Evolutionary conservation across 2,888 invertebrate species (phyloP).

Genomic region (Zhengitettix transpicula): DNA sequence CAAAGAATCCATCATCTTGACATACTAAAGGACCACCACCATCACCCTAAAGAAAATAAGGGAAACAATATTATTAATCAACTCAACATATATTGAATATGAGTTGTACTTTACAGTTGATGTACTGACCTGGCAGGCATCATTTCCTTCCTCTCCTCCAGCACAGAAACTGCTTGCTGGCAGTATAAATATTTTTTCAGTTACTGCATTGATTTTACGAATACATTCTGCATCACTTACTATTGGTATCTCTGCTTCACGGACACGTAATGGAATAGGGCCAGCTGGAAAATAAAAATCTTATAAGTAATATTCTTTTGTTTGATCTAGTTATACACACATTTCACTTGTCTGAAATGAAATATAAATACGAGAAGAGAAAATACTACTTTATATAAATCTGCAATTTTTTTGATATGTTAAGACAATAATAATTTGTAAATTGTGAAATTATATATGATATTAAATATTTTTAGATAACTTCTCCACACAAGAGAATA

Average conservation of each 20-base stretch:
- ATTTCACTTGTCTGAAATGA: no score
- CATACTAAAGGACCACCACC: slow-evolving; percentile 89
- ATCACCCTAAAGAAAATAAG: slow-evolving; percentile 48
- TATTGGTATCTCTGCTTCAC: slow-evolving; percentile 82
- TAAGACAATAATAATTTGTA: no score
- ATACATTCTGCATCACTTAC: slow-evolving; percentile 87
- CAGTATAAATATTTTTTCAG: slow-evolving; percentile 84
- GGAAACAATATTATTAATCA: no score
- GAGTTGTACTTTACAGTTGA: background rate
- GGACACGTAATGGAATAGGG: slow-evolving; percentile 73
- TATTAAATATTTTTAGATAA: no score
- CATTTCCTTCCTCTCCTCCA: slow-evolving; percentile 82
- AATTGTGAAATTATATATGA: no score
- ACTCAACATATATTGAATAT: background rate
- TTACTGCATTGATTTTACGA: slow-evolving; percentile 82
- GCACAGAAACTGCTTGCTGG: slow-evolving; percentile 90
- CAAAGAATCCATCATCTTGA: slow-evolving; percentile 82
- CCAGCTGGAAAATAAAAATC: slow-evolving; percentile 42
- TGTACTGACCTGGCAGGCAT: slow-evolving; percentile 66
- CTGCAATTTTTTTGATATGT: no score
- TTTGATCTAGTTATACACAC: no score
- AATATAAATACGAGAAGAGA: no score
- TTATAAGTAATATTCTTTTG: no score
- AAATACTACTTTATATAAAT: no score
- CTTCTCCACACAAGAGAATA: no score